These are phyloP conservation scores for Aphaenogaster rudis DNA, from an alignment of 1,140 invertebrate species.

Conservation along the genomic window DNA sequence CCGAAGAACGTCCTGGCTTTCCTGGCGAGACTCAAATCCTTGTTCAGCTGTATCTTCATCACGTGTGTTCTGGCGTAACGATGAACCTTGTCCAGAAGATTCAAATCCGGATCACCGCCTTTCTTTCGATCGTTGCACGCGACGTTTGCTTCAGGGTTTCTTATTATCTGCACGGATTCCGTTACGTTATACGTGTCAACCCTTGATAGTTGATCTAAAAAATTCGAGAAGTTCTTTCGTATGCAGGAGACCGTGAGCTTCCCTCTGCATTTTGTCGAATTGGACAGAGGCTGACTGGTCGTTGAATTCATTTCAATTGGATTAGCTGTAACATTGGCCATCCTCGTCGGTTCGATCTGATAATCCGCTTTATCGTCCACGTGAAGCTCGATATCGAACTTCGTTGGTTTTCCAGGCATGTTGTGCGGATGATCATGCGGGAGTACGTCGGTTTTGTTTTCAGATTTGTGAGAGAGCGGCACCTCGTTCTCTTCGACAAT, in stretches of 20 bases:
- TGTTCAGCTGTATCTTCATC: constrained; percentile 82
- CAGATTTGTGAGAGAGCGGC: constrained; percentile 4
- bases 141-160: constrained; percentile 65
- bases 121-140: constrained; percentile 51
- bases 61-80: constrained; percentile 83
- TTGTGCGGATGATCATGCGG: constrained; percentile 74
- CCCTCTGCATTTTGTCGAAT: constrained; percentile 10
- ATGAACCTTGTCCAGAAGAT: constrained; percentile 81
- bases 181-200: constrained; percentile 80
- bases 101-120: constrained; percentile 50
- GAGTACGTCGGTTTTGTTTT: constrained; percentile 30
- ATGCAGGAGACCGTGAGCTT: constrained; percentile 68
- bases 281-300: background rate
- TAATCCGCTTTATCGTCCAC: constrained; percentile 76
- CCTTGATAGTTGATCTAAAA: constrained; percentile 76
- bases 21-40: constrained; percentile 76
- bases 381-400: constrained; percentile 80
- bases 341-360: constrained; percentile 74
- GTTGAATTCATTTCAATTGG: constrained; percentile 26
- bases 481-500: constrained; percentile 55
- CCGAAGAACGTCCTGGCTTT: constrained; percentile 85
- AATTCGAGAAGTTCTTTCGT: constrained; percentile 63
- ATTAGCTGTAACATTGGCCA: constrained; percentile 45
- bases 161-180: constrained; percentile 81
- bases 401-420: constrained; percentile 79